Percentiles rank a stretch among this genome's conserved stretches.
These are phyloP conservation scores for Diogma glabrata DNA, from an alignment of 2,888 invertebrate species.

Conservation along the genomic window DNA sequence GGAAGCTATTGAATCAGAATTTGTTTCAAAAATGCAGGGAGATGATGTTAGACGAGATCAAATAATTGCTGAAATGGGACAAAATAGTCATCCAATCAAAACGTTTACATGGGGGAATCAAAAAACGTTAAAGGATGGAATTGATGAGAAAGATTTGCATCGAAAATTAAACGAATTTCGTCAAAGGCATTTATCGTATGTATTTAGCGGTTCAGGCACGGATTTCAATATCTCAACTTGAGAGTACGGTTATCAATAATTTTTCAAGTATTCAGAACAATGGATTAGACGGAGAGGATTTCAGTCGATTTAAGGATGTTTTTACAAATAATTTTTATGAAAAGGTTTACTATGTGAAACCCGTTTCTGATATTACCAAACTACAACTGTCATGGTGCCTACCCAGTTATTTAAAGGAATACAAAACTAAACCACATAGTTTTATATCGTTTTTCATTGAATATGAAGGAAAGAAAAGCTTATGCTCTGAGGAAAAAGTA, in stretches of 20 bases:
- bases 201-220: conserved; percentile 67
- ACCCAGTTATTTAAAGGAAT: conserved; percentile 27
- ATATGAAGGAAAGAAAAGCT: conserved; percentile 75
- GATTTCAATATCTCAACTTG: conserved; percentile 32
- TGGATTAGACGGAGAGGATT: conserved; percentile 48
- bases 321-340: conserved; percentile 30
- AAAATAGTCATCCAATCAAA: conserved; percentile 52
- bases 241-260: conserved; percentile 36
- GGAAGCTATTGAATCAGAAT: conserved; percentile 82
- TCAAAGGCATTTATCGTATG: conserved; percentile 75
- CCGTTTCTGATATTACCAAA: conserved; percentile 59
- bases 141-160: conserved; percentile 56
- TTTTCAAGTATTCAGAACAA: conserved; percentile 63
- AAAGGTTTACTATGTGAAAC: conserved; percentile 54
- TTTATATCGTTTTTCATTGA: conserved; percentile 72
- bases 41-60: conserved; percentile 68
- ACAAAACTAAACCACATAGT: conserved; percentile 39
- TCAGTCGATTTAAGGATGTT: conserved; percentile 36
- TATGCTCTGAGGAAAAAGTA: too few relatives aligned
- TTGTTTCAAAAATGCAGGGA: conserved; percentile 64
- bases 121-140: conserved; percentile 54
- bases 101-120: conserved; percentile 82
- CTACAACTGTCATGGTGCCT: conserved; percentile 39
- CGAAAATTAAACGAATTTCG: conserved; percentile 61
- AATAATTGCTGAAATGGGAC: conserved; percentile 53